Base-by-base conservation (phyloP, 2,113 vertebrate species). In the Erythrolamprus reginae region DNA sequence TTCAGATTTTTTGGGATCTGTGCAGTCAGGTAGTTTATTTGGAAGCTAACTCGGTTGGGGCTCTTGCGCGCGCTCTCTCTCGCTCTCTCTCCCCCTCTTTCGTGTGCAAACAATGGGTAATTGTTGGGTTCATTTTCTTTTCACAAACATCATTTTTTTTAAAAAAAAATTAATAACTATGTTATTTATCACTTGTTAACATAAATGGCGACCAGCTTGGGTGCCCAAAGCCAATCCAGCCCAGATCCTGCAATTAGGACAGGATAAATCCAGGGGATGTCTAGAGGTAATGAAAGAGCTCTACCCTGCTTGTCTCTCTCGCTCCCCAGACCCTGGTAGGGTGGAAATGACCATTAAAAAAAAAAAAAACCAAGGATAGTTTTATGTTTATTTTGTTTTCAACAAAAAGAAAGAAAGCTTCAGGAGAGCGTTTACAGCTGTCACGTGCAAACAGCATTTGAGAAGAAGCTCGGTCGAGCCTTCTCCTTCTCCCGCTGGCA, bases 11-110 rank as follows among this genome's bases (percentile, higher is more conserved):
- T 94, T 92, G 33, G 91, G 93, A 93, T 91, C 92, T 82, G n/a
- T 83, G 51, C 95, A 97, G 96, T 96, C 97, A 98, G 97, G 97
- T 98, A 98, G 97, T 98, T 96, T 94, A 83, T 95, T 93, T 84
- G 17, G 94, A 95, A 95, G 91, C 91, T 96, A 91, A 95, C 0
- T 89, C 92, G 92, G 92, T 92, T 83, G 77, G 47, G 86, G 15
- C 77, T 61, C 28, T 45, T 12, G 10, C 19, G 28, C 19, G 1
- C 12, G 0, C 28, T 61, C 45, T 61, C 45, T 38, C 38, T 28
- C 13, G 3, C 6, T 24, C 21, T 55, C 10, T 45, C 38, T 12
- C 47, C 19, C 26, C 13, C 38, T 28, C 90, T 91, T 91, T 42
- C 90, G 87, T 95, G 95, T 96, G 96, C 95, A 95, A 95, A 95